Base-by-base conservation (phyloP, 23 tunicate genomes). In the Ascidia mentula region DNA sequence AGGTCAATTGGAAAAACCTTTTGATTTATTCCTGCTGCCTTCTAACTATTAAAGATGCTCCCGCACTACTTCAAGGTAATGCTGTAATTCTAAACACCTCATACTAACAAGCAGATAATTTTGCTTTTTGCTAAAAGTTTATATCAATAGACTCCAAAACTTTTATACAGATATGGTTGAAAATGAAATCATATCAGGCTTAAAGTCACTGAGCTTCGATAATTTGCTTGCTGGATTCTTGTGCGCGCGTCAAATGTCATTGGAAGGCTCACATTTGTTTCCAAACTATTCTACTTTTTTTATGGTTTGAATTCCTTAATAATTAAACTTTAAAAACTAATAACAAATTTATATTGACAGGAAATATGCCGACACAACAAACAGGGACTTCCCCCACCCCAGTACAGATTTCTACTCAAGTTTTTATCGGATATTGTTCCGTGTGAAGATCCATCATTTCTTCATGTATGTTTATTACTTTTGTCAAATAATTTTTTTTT, bases 1-100 rank as follows among this genome's bases (percentile, higher is more conserved):
- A 84, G 88, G 42, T 84, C 30, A 84, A 84, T 76, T 84, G 88
- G 88, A 69, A 74, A 60, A 75, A 60, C 5, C 61, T 77, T 15
- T 40, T 84, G 26, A 60, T 73, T 37, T 84, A 76, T 32, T 84
- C 88, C 30, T 31, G 75, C 20, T 2, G 37, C 6, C 65, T 61
- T 12, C 39, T 40, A 7, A 15, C 6, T 6, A 76, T 33, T 33
- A 69, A 69, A 60, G 80, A 84, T 12, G 75, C 88, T 0, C 61
- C 81, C 28, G 36, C 39, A 9, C 24, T 26, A 20, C 22, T 53
- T 53, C 28, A 53, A 53, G 65, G 65, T 53, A 9, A 9, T n/a
- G n/a, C 12, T 42, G 15, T 42, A 12, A 42, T 15, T 15, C 53
- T 15, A 42, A 42, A 15, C 53, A 42, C 15, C 15, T 9, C 53